A percentile compares a stretch with the other conserved stretches of the same genome.
These are phyloP conservation scores for Boloria euphrosyne DNA, from an alignment of 2,888 invertebrate species.

Conservation along the genomic window DNA sequence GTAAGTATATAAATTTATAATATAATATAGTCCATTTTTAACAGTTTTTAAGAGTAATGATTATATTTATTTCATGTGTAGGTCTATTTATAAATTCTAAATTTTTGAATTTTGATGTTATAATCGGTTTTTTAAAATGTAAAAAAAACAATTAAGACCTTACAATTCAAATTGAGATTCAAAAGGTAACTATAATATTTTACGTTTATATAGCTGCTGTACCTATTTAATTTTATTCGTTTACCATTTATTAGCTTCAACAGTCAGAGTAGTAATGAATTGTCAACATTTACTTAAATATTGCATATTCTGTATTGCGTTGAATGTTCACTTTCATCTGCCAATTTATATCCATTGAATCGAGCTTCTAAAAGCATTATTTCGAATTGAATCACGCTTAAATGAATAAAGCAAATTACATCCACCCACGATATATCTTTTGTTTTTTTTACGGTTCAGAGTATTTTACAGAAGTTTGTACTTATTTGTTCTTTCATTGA, in stretches of 20 bases:
- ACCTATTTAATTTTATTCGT: neutral
- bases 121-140: no score
- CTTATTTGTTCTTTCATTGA: conserved; percentile 44
- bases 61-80: no score
- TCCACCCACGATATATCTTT: conserved; percentile 14
- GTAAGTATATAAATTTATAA: no score
- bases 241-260: neutral
- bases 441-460: conserved; percentile 29
- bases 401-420: conserved; percentile 24
- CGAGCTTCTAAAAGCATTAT: conserved; percentile 2
- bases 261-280: neutral
- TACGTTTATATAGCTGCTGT: no score
- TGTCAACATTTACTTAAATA: conserved; percentile 5
- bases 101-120: no score
- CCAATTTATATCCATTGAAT: neutral
- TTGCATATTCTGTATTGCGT: neutral
- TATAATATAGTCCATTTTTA: no score
- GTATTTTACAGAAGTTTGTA: conserved; percentile 38
- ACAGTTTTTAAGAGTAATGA: no score
- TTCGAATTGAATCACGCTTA: conserved; percentile 4
- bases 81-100: no score
- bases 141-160: no score
- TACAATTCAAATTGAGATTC: no score
- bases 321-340: neutral
- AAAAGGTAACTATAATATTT: no score